These are phyloP conservation scores for Acanthisitta chloris DNA, from an alignment of 2,113 vertebrate species.

Conservation along the genomic window DNA sequence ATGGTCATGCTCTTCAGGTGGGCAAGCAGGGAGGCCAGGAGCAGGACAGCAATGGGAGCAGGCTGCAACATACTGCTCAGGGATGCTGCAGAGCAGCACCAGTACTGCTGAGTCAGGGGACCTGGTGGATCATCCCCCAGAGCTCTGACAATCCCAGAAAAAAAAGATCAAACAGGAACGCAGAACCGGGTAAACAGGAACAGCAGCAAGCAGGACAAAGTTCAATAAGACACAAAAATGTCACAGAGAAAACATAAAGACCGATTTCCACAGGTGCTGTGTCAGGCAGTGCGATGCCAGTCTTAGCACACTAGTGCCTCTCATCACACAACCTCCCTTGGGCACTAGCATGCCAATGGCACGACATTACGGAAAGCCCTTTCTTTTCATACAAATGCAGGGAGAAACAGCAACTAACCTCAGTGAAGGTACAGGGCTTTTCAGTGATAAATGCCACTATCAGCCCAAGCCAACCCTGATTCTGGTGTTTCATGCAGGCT, in stretches of 20 bases:
- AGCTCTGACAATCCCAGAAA: not conserved
- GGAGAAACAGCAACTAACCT: not conserved
- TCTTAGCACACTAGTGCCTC: rapidly evolving
- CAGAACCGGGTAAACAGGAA: not conserved
- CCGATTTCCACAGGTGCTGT: rapidly evolving
- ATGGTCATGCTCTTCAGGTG: rapidly evolving
- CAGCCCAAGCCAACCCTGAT: rapidly evolving
- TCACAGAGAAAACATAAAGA: rapidly evolving
- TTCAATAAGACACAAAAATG: not conserved
- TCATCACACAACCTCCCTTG: rapidly evolving
- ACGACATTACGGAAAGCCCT: too few relatives aligned
- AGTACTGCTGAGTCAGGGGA: rapidly evolving
- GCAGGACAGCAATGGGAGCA: not conserved
- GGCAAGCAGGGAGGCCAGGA: rapidly evolving
- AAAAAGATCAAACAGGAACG: not conserved
- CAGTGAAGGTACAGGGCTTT: not conserved
- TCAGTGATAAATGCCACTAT: not conserved
- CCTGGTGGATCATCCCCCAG: not conserved
- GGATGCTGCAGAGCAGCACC: not conserved
- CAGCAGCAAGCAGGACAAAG: not conserved
- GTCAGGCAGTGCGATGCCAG: rapidly evolving
- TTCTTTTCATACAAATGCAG: rapidly evolving
- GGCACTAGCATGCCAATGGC: not conserved
- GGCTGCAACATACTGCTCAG: not conserved
- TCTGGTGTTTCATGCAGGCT: rapidly evolving